Evolutionary conservation across 2,888 invertebrate genomes (phyloP).

Genomic region (Drosophila parthenogenetica): DNA sequence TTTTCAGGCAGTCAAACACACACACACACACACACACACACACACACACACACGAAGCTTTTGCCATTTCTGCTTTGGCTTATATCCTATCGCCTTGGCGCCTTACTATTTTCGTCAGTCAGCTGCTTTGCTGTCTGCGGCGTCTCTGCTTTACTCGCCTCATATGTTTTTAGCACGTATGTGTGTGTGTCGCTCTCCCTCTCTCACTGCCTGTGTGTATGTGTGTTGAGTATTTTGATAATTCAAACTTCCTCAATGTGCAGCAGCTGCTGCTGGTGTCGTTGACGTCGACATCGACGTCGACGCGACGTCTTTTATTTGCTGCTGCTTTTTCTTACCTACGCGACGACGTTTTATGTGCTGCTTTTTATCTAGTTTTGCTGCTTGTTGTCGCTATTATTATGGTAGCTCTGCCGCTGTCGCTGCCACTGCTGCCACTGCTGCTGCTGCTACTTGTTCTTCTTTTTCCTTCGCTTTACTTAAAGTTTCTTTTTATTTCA

Average conservation of each 20-base stretch:
- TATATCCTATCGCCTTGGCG: conserved; percentile 61
- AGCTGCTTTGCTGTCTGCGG: conserved; percentile 50
- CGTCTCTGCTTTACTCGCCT: neutral
- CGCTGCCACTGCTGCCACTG: conserved; percentile 7
- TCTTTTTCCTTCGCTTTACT: conserved; percentile 28
- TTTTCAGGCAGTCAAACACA: conserved; percentile 51
- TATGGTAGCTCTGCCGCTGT: neutral
- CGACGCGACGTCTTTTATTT: conserved; percentile 43
- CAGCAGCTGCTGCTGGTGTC: conserved; percentile 33
- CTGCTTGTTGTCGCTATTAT: conserved; percentile 9
- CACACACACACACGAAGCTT: conserved; percentile 28
- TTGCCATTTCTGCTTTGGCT: conserved; percentile 62
- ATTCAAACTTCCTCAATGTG: conserved; percentile 64
- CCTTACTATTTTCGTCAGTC: conserved; percentile 74
- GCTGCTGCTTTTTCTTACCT: conserved; percentile 50
- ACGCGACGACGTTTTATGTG: conserved; percentile 51
- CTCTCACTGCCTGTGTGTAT: conserved; percentile 6
- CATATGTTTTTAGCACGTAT: conserved; percentile 47
- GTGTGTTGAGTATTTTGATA: conserved; percentile 58
- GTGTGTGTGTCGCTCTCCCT: conserved; percentile 14
- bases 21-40: conserved; percentile 14
- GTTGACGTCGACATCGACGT: conserved; percentile 5
- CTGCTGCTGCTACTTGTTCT: conserved; percentile 7
- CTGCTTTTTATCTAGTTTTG: conserved; percentile 26
- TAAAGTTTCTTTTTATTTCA: conserved; percentile 48